phyloP scores from a whole-genome alignment of 2,113 vertebrate genomes.

The Nothoprocta pentlandii region DNA sequence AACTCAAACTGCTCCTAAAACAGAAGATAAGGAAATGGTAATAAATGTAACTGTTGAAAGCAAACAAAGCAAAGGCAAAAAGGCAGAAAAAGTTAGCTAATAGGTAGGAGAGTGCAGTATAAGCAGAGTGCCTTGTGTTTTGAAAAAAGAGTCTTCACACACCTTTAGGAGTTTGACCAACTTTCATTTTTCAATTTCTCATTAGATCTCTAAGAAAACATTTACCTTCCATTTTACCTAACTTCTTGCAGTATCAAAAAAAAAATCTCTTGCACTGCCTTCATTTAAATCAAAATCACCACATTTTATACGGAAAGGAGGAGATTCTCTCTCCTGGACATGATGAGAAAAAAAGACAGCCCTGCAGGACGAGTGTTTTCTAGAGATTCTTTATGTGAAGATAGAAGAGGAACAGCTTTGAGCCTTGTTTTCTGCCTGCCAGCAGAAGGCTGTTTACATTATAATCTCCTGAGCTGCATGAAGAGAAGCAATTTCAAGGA shows the following conservation, averaged over 20 bases:
- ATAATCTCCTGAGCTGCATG: neutral
- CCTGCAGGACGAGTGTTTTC: neutral
- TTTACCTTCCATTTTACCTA: neutral
- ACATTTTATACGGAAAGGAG: neutral
- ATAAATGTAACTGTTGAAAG: neutral
- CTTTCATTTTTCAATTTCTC: neutral
- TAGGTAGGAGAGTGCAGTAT: neutral
- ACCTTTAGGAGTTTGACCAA: neutral
- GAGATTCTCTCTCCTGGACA: neutral
- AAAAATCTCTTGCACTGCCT: neutral
- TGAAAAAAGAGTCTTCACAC: neutral
- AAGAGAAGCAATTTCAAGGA: constrained; percentile 6
- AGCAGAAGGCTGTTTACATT: neutral
- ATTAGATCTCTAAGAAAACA: neutral
- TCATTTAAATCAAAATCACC: neutral
- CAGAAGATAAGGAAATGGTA: neutral
- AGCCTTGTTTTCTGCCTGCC: neutral
- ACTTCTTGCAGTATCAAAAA: neutral
- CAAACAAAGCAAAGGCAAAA: neutral
- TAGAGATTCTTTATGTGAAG: neutral
- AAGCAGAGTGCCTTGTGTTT: neutral
- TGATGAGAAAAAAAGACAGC: neutral
- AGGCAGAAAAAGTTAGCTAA: rapidly evolving
- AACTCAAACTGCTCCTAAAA: neutral
- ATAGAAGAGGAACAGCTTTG: neutral